Percentiles rank a stretch among this genome's conserved stretches.
Evolutionary conservation across 2,888 invertebrate genomes (phyloP).

Genomic region (Globia sparganii): DNA sequence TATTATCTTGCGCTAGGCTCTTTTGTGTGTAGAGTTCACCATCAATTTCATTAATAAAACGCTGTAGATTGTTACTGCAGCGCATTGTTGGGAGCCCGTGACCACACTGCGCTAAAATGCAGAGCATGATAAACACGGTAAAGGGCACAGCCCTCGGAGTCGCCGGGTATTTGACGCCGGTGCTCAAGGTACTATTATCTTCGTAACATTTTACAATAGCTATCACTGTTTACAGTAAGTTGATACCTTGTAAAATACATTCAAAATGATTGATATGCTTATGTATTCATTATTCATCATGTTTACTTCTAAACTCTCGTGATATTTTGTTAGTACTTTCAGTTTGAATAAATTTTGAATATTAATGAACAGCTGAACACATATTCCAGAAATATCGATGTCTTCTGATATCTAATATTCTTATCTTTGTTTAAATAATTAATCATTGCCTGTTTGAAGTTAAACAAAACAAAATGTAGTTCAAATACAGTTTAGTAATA

Average conservation of each 20-base stretch:
- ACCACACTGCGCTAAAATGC: slow-evolving; percentile 91
- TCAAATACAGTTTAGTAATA: slow-evolving; percentile 18
- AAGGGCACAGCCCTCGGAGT: slow-evolving; percentile 98
- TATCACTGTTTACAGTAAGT: slow-evolving; percentile 52
- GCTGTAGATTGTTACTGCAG: slow-evolving; percentile 7
- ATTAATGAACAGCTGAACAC: slow-evolving; percentile 8
- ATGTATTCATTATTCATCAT: neutral
- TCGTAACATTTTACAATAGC: slow-evolving; percentile 28
- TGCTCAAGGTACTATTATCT: slow-evolving; percentile 94
- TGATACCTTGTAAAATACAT: slow-evolving; percentile 27
- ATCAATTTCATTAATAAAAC: slow-evolving; percentile 39
- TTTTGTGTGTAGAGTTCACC: slow-evolving; percentile 27
- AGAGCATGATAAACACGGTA: slow-evolving; percentile 98
- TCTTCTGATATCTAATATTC: neutral
- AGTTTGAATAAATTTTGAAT: slow-evolving; percentile 9
- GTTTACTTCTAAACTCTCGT: neutral
- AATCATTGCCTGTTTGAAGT: slow-evolving; percentile 17
- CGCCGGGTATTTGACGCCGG: slow-evolving; percentile 98
- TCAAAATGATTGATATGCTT: slow-evolving; percentile 10
- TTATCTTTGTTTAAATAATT: slow-evolving; percentile 23
- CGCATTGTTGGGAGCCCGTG: slow-evolving; percentile 17
- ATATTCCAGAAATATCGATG: neutral
- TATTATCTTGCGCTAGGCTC: neutral
- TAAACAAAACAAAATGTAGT: slow-evolving; percentile 6
- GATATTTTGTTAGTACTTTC: neutral